Percentiles rank a stretch among this genome's conserved stretches.
Evolutionary conservation across 2,113 vertebrate species (phyloP).

Genomic region (Pachypanchax playfairii): DNA sequence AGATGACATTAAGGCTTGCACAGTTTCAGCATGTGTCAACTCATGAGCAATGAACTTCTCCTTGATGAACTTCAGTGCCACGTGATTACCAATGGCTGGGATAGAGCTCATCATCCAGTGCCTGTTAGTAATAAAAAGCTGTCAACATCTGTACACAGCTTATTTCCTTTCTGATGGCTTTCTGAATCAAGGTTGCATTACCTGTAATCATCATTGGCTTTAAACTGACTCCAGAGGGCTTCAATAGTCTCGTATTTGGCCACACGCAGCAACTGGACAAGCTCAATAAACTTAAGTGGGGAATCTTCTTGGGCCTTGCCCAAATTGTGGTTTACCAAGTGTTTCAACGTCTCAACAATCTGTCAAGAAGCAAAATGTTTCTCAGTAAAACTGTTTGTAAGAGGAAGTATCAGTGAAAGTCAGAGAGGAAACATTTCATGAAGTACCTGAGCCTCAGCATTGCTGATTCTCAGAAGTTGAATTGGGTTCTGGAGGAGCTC

Average conservation of each 20-base stretch:
- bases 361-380: constrained; percentile 46
- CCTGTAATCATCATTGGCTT: constrained; percentile 67
- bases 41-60: constrained; percentile 75
- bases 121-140: constrained; percentile 55
- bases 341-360: constrained; percentile 79
- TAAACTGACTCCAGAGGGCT: constrained; percentile 73
- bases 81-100: constrained; percentile 71
- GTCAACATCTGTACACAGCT: neutral
- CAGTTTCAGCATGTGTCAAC: constrained; percentile 70
- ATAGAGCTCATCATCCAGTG: constrained; percentile 80
- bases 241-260: constrained; percentile 62
- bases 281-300: constrained; percentile 80
- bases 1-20: constrained; percentile 70
- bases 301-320: constrained; percentile 79
- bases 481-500: constrained; percentile 79
- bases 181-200: constrained; percentile 36
- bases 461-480: constrained; percentile 79
- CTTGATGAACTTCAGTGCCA: constrained; percentile 78
- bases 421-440: neutral
- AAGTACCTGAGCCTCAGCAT: constrained; percentile 73
- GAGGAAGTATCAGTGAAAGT: neutral
- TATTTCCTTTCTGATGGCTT: neutral
- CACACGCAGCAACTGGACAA: constrained; percentile 80
- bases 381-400: neutral
- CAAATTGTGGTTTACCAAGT: constrained; percentile 78